Conservation (phyloP, 1,140 invertebrate species). For the Streblospio benedicti region DNA sequence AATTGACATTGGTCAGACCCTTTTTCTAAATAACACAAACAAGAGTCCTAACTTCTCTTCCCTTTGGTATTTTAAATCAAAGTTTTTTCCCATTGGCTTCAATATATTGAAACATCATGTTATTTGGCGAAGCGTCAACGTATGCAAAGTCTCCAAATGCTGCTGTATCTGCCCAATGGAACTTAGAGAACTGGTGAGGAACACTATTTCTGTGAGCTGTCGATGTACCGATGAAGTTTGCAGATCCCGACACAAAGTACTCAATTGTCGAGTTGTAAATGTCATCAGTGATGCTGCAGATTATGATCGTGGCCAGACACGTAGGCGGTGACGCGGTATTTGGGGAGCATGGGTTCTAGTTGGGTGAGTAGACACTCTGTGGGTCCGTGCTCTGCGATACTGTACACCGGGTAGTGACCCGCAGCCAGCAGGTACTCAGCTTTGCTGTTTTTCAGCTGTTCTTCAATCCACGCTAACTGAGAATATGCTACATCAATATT, state of each 20-base stretch:
- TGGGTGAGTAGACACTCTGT: slow-evolving; percentile 44
- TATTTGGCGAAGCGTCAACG: slow-evolving; percentile 30
- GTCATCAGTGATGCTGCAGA: slow-evolving; percentile 41
- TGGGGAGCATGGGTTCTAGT: slow-evolving; percentile 46
- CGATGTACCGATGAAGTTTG: slow-evolving; percentile 42
- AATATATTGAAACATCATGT: slow-evolving; percentile 42
- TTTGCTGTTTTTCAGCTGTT: too few relatives aligned
- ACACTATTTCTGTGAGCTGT: slow-evolving; percentile 32
- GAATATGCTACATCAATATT: too few relatives aligned
- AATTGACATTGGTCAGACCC: too few relatives aligned
- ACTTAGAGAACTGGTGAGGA: slow-evolving; percentile 35
- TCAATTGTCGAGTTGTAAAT: slow-evolving; percentile 31
- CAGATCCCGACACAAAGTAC: slow-evolving; percentile 44
- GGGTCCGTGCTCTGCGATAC: slow-evolving; percentile 49
- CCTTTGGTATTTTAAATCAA: too few relatives aligned
- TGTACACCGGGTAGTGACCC: slow-evolving; percentile 53
- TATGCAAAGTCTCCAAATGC: slow-evolving; percentile 43
- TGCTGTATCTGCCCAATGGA: slow-evolving; percentile 39
- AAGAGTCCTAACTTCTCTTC: too few relatives aligned
- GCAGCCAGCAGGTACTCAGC: slow-evolving; percentile 51
- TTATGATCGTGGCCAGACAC: slow-evolving; percentile 52
- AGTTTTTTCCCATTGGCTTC: slow-evolving; percentile 28
- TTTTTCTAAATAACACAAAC: too few relatives aligned
- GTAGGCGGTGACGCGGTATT: slow-evolving; percentile 49
- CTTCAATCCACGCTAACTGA: too few relatives aligned